These are phyloP conservation scores for Setipinna tenuifilis DNA, from an alignment of 2,797 vertebrate genomes.

Conservation along the genomic window DNA sequence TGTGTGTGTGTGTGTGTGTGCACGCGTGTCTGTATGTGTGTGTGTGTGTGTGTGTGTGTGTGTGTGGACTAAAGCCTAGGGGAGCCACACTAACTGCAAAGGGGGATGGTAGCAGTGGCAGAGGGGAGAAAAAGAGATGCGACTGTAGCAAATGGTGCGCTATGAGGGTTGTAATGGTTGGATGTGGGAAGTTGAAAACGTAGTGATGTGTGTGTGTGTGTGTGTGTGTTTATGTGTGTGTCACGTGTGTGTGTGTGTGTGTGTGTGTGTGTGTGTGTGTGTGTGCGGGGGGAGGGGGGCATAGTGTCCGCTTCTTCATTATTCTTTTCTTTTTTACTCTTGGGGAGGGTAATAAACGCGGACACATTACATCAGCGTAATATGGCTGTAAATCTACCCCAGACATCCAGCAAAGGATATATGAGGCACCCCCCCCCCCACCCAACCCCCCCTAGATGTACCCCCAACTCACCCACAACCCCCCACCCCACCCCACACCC, in stretches of 20 bases:
- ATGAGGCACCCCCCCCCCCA: conserved; percentile 64
- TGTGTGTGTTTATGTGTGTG: too few species aligned
- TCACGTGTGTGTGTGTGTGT: too few species aligned
- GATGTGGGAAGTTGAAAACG: neutral
- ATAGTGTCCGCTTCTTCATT: conserved; percentile 51
- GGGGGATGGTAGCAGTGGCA: neutral
- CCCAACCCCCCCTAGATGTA: neutral
- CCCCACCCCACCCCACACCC: neutral
- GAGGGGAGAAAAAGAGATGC: neutral
- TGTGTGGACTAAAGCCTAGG: neutral
- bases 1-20: neutral
- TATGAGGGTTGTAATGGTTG: conserved; percentile 6
- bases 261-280: conserved; percentile 32
- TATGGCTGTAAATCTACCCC: conserved; percentile 77
- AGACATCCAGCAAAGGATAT: conserved; percentile 74
- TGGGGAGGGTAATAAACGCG: conserved; percentile 72
- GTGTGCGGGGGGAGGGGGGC: conserved; percentile 13
- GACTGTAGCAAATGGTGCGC: neutral
- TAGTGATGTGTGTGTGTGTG: conserved; percentile 28
- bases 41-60: neutral
- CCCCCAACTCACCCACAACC: too few species aligned
- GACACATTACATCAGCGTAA: conserved; percentile 80
- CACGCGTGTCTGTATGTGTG: neutral
- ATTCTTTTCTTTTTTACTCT: conserved; percentile 68
- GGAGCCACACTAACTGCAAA: neutral